These are phyloP conservation scores for Nibea coibor DNA, from an alignment of 2,113 vertebrate species.

Conservation along the genomic window DNA sequence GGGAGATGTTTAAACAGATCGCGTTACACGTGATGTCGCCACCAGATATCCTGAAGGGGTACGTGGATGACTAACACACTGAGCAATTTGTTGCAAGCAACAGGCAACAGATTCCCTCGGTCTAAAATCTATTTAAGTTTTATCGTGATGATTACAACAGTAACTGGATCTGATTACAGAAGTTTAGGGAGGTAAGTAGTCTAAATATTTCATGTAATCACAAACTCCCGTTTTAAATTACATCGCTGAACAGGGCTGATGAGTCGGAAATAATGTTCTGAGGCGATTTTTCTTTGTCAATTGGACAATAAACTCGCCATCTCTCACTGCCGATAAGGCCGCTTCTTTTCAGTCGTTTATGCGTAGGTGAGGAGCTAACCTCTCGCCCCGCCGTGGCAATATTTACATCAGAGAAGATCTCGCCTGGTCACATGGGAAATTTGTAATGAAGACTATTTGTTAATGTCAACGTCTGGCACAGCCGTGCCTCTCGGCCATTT, in stretches of 20 bases:
- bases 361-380: slow-evolving; percentile 54
- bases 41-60: slow-evolving; percentile 17
- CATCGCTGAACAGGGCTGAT: slow-evolving; percentile 9
- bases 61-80: not conserved
- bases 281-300: slow-evolving; percentile 70
- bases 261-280: slow-evolving; percentile 42
- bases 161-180: slow-evolving; percentile 19
- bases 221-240: slow-evolving; percentile 22
- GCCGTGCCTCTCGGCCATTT: slow-evolving; percentile 54
- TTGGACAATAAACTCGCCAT: slow-evolving; percentile 56
- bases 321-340: slow-evolving; percentile 43
- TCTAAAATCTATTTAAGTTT: slow-evolving; percentile 7
- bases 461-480: slow-evolving; percentile 80
- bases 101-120: not conserved
- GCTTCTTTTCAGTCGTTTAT: slow-evolving; percentile 54
- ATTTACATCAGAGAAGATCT: slow-evolving; percentile 77
- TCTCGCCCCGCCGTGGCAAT: slow-evolving; percentile 39
- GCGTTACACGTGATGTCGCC: slow-evolving; percentile 41
- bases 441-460: slow-evolving; percentile 85
- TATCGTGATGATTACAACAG: not conserved
- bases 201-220: not conserved
- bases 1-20: slow-evolving; percentile 26
- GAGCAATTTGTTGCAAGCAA: slow-evolving; percentile 11
- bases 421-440: slow-evolving; percentile 82
- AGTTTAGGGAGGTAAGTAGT: not conserved